A percentile compares a stretch with the other conserved stretches of the same genome.
Evolutionary conservation across 2,888 invertebrate genomes (phyloP).

Genomic region (Galerucella pusilla): DNA sequence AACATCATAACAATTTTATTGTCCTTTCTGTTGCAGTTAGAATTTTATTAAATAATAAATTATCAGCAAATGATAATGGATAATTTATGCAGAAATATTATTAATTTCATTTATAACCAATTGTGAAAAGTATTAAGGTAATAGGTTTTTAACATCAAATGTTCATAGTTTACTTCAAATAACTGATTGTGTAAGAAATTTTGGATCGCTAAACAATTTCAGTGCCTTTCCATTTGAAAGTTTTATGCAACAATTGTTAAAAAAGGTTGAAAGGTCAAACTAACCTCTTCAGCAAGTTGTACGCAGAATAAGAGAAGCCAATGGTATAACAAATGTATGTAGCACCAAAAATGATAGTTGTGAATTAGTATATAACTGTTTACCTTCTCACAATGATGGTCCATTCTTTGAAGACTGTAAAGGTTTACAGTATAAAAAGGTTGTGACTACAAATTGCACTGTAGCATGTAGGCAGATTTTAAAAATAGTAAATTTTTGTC

Average conservation of each 20-base stretch:
- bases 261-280: conserved; percentile 13
- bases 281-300: conserved; percentile 22
- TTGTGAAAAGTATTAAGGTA: conserved; percentile 28
- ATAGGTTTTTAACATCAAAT: conserved; percentile 32
- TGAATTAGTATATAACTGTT: too few species aligned
- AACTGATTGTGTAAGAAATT: conserved; percentile 30
- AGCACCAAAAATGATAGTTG: too few species aligned
- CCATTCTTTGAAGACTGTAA: too few species aligned
- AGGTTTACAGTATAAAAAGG: not conserved
- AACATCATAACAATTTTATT: conserved; percentile 30
- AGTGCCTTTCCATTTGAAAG: conserved; percentile 37
- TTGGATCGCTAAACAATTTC: conserved; percentile 33
- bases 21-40: conserved; percentile 19
- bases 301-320: conserved; percentile 10
- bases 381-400: too few species aligned
- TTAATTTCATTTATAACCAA: conserved; percentile 7
- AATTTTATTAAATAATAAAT: conserved; percentile 20
- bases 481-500: too few species aligned
- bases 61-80: not conserved
- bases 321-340: too few species aligned
- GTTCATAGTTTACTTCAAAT: conserved; percentile 36
- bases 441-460: not conserved
- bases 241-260: conserved; percentile 29
- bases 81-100: not conserved
- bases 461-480: too few species aligned